Conservation (phyloP, 2,113 vertebrate genomes). For the Ptilorrhoa leucosticta region DNA sequence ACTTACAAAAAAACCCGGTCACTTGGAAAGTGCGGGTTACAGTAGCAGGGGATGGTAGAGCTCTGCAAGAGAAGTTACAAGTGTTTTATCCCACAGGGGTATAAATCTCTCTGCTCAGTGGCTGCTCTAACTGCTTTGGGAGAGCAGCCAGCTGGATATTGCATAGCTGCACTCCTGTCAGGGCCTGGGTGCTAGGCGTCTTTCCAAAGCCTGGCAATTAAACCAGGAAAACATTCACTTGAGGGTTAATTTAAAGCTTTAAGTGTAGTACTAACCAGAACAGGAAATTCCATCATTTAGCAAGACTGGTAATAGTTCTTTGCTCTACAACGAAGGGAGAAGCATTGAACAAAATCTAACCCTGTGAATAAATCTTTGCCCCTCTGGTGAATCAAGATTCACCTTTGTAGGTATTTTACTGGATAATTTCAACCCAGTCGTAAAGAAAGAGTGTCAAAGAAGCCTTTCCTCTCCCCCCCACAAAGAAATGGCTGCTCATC, state of each 20-base stretch:
- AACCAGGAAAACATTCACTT: conserved; percentile 3
- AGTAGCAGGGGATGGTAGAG: neutral
- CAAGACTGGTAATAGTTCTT: neutral
- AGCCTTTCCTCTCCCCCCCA: neutral
- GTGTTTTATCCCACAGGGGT: neutral
- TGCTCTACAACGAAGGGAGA: neutral
- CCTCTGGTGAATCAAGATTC: neutral
- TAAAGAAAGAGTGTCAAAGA: neutral
- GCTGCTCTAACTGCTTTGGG: neutral
- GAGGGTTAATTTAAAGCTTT: conserved; percentile 34
- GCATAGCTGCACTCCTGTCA: conserved; percentile 20
- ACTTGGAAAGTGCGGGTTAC: neutral
- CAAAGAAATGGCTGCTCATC: neutral
- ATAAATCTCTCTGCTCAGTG: conserved; percentile 17
- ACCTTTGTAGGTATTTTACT: neutral
- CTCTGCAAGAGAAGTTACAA: neutral
- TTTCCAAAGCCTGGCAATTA: conserved; percentile 46
- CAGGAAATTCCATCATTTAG: conserved; percentile 40
- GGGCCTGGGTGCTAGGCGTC: conserved; percentile 22
- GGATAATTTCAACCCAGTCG: neutral
- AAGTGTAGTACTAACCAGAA: conserved; percentile 6
- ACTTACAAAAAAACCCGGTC: neutral
- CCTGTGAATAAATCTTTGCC: neutral
- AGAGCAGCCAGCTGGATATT: conserved; percentile 28
- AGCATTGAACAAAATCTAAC: neutral